These are phyloP conservation scores for Chelon labrosus DNA, from an alignment of 2,797 vertebrate genomes.

Conservation along the genomic window DNA sequence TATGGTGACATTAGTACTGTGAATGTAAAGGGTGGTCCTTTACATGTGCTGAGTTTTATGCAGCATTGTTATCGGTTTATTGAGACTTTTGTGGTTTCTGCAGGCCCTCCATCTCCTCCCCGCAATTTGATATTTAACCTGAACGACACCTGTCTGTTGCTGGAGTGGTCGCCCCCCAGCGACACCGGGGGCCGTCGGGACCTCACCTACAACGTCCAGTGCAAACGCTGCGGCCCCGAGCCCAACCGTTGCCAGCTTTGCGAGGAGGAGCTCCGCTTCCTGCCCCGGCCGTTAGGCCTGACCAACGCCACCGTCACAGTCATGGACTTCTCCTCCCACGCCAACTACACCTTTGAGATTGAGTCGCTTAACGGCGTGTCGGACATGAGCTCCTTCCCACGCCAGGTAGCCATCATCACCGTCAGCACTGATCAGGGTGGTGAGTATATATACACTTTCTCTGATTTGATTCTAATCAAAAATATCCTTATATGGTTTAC, in stretches of 20 bases:
- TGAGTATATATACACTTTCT: conserved; percentile 79
- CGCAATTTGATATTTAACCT: conserved; percentile 94
- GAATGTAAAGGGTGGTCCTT: neutral
- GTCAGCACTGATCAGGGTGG: conserved; percentile 95
- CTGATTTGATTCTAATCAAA: no score
- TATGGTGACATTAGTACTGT: no score
- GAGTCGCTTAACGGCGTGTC: conserved; percentile 97
- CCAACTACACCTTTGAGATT: conserved; percentile 98
- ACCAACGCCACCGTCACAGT: conserved; percentile 91
- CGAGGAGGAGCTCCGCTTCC: conserved; percentile 92
- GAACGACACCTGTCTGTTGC: conserved; percentile 94
- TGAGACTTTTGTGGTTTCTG: neutral
- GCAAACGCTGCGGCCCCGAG: conserved; percentile 91
- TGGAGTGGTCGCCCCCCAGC: conserved; percentile 97
- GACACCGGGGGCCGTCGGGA: conserved; percentile 95
- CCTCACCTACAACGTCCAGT: conserved; percentile 94
- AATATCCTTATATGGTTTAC: no score
- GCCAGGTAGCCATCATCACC: conserved; percentile 91
- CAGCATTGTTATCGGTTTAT: neutral
- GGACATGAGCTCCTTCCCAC: conserved; percentile 91
- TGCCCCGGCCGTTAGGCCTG: conserved; percentile 92
- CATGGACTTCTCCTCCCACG: conserved; percentile 92
- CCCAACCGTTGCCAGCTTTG: conserved; percentile 90
- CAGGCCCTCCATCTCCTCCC: conserved; percentile 95
- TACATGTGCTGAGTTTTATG: neutral